Evolutionary conservation across 1,140 invertebrate genomes (phyloP), one percentile per base, ranked within the genome.

Genomic region (Monomorium pharaonis): DNA sequence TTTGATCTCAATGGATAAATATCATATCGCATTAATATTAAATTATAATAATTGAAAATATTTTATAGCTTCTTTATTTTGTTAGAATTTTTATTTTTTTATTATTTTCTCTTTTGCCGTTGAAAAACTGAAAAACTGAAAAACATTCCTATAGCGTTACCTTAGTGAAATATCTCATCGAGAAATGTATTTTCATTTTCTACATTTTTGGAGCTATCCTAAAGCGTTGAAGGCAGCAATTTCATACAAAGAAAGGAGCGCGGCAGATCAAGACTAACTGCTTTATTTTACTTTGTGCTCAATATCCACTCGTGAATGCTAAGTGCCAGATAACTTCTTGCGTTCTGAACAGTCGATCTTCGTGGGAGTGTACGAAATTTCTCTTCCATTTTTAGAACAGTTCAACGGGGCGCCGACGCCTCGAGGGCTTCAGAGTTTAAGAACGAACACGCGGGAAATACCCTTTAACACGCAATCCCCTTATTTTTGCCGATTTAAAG

Each of bases 381-480:
- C 78, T 37, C 80, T 72, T 88, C 70, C 87, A 88, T 88, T 89
- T 88, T 89, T 88, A 88, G 77, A 80, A 75, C 74, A 74, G 81
- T 75, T 27, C 67, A 87, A 87, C 88, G 51, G 60, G 49, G 70
- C 74, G 33, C 30, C 67, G 67, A 74, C 83, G 74, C 86, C 83
- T 88, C 67, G 87, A 89, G 83, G 65, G 88, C 75, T 88, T 86
- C 76, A 69, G 69, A 65, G 62, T 88, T 88, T 72, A 91, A 88
- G 87, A 87, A 86, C 80, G 81, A 85, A 87, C 86, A 80, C 76
- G 85, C 84, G 67, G n/a, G 86, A 87, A 91, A 89, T 83, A 84
- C 67, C 86, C 89, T 88, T 92, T 89, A 91, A 86, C 91, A 89
- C 89, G 88, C 87, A 76, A 89, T 70, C 80, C 51, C 49, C 77